These are phyloP conservation scores for Fistularia commersonii DNA, from an alignment of 2,797 vertebrate genomes.

Conservation along the genomic window DNA sequence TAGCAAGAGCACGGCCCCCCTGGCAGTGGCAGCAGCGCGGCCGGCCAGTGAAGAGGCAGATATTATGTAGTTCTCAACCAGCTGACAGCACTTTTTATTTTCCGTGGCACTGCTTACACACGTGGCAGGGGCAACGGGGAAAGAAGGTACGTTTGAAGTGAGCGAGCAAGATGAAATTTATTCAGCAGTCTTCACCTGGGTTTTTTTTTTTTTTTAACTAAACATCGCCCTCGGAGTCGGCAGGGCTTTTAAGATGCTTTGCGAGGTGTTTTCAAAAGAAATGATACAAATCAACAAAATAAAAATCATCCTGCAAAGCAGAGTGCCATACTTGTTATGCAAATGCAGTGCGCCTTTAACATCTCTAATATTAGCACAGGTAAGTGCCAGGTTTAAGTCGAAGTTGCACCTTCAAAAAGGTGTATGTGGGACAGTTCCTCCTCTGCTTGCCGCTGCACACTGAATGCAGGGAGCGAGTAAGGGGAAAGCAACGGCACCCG, in stretches of 20 bases:
- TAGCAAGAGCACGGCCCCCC: conserved; percentile 15
- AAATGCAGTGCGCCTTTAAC: conserved; percentile 6
- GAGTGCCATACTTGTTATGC: conserved; percentile 4
- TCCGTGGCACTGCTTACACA: conserved; percentile 39
- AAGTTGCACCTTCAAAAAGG: conserved; percentile 9
- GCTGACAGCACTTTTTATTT: conserved; percentile 30
- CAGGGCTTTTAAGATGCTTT: conserved; percentile 26
- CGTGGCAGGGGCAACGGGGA: conserved; percentile 50
- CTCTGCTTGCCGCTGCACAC: conserved; percentile 25
- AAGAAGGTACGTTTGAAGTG: conserved; percentile 62
- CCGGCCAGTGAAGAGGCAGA: conserved; percentile 32
- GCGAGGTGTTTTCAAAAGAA: conserved; percentile 40
- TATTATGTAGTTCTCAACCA: conserved; percentile 38
- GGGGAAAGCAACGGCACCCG: conserved; percentile 22
- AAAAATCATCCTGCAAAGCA: conserved; percentile 23
- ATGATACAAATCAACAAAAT: conserved; percentile 27
- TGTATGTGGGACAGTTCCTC: conserved; percentile 27
- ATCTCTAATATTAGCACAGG: conserved; percentile 10
- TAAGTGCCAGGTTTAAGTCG: conserved; percentile 6
- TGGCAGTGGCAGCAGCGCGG: conserved; percentile 18
- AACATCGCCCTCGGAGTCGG: conserved; percentile 27
- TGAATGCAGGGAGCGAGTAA: conserved; percentile 23
- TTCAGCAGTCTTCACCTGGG: conserved; percentile 47
- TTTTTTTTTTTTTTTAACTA: conserved; percentile 26
- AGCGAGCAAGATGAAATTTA: conserved; percentile 45